These are phyloP conservation scores for Mormyrus lacerda DNA, from an alignment of 2,113 vertebrate genomes.

Conservation along the genomic window DNA sequence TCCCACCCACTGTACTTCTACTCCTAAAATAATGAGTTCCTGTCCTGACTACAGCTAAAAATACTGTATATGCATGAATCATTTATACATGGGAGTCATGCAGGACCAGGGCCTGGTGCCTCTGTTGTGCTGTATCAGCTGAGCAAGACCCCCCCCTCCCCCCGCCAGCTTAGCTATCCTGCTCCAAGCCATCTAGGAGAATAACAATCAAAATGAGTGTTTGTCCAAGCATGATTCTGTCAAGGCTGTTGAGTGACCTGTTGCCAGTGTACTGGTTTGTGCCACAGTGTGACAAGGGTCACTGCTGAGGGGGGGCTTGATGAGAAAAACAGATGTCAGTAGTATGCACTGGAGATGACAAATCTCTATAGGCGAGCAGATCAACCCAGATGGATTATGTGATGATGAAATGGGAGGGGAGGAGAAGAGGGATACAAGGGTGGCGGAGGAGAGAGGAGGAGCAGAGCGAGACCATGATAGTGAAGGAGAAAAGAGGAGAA, in stretches of 20 bases:
- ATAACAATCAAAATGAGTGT: background rate
- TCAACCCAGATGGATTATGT: slow-evolving; percentile 1
- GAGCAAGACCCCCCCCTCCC: background rate
- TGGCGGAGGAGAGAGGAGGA: slow-evolving; percentile 32
- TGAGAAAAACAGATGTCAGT: slow-evolving; percentile 55
- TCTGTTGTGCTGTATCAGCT: background rate
- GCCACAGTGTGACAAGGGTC: slow-evolving; percentile 26
- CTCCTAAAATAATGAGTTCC: background rate
- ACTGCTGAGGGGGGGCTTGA: slow-evolving; percentile 16
- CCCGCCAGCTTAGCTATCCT: background rate
- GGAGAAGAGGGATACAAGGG: background rate
- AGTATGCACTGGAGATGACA: slow-evolving; percentile 47
- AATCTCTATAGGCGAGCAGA: slow-evolving; percentile 35
- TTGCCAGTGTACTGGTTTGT: background rate
- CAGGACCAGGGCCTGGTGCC: background rate
- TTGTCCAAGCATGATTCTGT: background rate
- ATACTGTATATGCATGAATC: background rate
- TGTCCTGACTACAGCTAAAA: slow-evolving; percentile 7
- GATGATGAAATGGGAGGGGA: background rate
- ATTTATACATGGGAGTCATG: slow-evolving; percentile 8
- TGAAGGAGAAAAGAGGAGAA: background rate
- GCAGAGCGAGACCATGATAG: background rate
- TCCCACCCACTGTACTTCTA: background rate
- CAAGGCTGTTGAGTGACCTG: background rate
- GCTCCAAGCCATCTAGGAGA: background rate